Evolutionary conservation across 2,113 vertebrate species (phyloP).

Genomic region (Anarrhichthys ocellatus): DNA sequence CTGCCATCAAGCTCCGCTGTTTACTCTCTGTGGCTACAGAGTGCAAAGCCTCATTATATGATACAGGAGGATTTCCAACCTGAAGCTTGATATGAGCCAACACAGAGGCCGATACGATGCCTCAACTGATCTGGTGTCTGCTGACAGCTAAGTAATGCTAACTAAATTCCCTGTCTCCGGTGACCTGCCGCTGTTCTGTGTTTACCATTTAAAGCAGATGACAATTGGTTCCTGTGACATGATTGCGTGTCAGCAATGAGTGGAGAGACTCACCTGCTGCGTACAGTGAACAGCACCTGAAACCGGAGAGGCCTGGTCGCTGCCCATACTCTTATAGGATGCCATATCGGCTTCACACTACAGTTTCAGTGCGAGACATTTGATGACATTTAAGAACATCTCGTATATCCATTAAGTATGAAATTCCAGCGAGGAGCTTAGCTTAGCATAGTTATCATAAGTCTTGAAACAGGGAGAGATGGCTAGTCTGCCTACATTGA

Average conservation of each 20-base stretch:
- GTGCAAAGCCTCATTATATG: slow-evolving; percentile 15
- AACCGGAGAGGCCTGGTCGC: slow-evolving; percentile 53
- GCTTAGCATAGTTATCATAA: neutral
- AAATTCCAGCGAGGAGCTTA: neutral
- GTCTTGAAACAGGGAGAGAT: neutral
- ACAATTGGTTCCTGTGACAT: slow-evolving; percentile 66
- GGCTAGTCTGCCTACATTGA: neutral
- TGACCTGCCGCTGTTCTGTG: slow-evolving; percentile 31
- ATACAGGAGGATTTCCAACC: neutral
- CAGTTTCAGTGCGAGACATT: slow-evolving; percentile 32
- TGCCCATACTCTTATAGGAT: slow-evolving; percentile 19
- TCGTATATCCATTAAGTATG: neutral
- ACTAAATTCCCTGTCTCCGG: slow-evolving; percentile 44
- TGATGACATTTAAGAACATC: slow-evolving; percentile 31
- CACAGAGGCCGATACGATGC: slow-evolving; percentile 32
- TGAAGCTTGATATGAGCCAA: slow-evolving; percentile 28
- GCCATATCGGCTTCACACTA: slow-evolving; percentile 6
- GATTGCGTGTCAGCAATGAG: slow-evolving; percentile 63
- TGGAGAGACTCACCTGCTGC: slow-evolving; percentile 53
- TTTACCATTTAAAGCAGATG: slow-evolving; percentile 61
- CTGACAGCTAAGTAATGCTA: slow-evolving; percentile 66
- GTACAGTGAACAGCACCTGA: slow-evolving; percentile 36
- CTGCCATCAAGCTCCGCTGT: slow-evolving; percentile 11
- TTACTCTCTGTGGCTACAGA: slow-evolving; percentile 38
- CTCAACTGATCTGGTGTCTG: slow-evolving; percentile 50